A percentile compares a stretch with the other conserved stretches of the same genome.
Evolutionary conservation across 2,888 invertebrate genomes (phyloP).

Genomic region (Eupithecia tripunctaria): DNA sequence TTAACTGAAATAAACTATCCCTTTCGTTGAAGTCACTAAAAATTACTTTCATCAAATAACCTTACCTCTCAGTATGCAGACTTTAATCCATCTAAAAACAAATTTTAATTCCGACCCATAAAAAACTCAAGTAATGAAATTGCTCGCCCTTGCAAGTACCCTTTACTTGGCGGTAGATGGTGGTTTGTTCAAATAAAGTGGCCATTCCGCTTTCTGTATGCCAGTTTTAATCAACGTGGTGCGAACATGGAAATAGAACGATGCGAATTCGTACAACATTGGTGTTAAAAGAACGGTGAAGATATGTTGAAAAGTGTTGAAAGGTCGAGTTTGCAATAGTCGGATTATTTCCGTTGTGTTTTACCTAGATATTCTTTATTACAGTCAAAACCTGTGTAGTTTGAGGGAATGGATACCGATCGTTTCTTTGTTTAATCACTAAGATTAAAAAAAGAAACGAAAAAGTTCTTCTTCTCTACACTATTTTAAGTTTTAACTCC

Average conservation of each 20-base stretch:
- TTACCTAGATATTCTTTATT: background rate
- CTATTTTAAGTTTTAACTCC: background rate
- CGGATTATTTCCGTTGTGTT: background rate
- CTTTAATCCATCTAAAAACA: conserved; percentile 9
- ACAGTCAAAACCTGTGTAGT: background rate
- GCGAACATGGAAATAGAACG: conserved; percentile 47
- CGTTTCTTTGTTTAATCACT: too few relatives aligned
- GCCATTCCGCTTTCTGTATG: conserved; percentile 59
- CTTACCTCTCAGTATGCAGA: background rate
- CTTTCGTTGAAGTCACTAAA: background rate
- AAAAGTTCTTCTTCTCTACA: too few relatives aligned
- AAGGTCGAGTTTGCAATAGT: background rate
- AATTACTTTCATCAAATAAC: background rate
- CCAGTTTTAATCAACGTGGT: conserved; percentile 72
- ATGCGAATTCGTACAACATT: background rate
- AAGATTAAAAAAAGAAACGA: too few relatives aligned
- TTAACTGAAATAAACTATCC: background rate
- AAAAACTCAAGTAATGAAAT: conserved; percentile 42
- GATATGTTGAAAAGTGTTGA: background rate
- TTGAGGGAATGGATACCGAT: background rate
- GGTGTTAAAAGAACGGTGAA: background rate
- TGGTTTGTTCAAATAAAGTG: conserved; percentile 68
- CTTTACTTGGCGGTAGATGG: conserved; percentile 56
- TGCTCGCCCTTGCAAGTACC: conserved; percentile 54
- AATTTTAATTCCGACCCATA: conserved; percentile 19